Percentiles rank a stretch among this genome's conserved stretches.
These are phyloP conservation scores for Drosophila insularis DNA, from an alignment of 1,140 invertebrate species.

Conservation along the genomic window DNA sequence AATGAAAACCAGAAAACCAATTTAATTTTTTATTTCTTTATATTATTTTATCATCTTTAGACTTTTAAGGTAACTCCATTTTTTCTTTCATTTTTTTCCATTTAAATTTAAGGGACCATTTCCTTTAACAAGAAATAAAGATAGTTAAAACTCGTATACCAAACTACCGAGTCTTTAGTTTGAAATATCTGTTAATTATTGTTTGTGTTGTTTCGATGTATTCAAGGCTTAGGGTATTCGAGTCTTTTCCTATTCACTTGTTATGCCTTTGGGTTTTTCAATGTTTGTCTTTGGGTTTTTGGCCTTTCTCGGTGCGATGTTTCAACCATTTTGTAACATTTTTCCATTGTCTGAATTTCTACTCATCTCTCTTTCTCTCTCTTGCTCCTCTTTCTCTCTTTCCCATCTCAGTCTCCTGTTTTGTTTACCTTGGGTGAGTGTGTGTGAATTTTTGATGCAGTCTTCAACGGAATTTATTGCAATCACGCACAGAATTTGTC, in stretches of 20 bases:
- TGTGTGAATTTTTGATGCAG: conserved; percentile 37
- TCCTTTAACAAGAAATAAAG: no score
- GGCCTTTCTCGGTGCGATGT: background rate
- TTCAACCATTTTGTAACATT: conserved; percentile 15
- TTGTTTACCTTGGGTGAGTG: conserved; percentile 55
- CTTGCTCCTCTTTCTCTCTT: background rate
- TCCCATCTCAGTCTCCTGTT: conserved; percentile 15
- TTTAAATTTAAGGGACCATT: no score
- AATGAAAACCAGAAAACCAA: no score
- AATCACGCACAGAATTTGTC: conserved; percentile 77
- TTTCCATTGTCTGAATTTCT: conserved; percentile 27
- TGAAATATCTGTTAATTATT: background rate
- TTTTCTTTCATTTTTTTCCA: background rate
- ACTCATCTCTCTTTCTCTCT: conserved; percentile 6
- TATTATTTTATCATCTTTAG: no score
- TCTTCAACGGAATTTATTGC: conserved; percentile 62
- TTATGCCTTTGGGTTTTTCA: conserved; percentile 20
- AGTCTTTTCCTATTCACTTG: background rate
- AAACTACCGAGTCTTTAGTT: no score
- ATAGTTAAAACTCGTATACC: no score
- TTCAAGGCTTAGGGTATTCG: conserved; percentile 12
- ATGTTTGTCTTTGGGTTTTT: conserved; percentile 59
- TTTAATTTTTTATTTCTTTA: no score
- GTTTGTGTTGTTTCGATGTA: background rate
- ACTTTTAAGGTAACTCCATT: background rate